Percentiles rank a stretch among this genome's conserved stretches.
phyloP scores from a whole-genome alignment of 2,888 invertebrate genomes.

The Zeuzera pyrina region DNA sequence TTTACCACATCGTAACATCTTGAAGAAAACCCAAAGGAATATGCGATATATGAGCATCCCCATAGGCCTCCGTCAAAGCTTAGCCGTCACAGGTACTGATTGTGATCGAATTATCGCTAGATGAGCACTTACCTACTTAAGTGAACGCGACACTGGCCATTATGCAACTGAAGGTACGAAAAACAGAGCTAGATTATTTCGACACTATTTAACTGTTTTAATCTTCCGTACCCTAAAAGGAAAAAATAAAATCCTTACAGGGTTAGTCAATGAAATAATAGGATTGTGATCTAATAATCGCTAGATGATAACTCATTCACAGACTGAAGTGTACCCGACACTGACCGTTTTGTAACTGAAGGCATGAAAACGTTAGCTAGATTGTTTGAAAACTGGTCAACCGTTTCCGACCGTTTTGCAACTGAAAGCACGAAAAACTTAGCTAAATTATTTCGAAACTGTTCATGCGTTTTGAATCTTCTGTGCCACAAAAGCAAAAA shows the following conservation, averaged over 20 bases:
- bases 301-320: conserved; percentile 54
- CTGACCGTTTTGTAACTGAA: conserved; percentile 27
- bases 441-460: too few relatives aligned
- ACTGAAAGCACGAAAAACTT: conserved; percentile 11
- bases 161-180: conserved; percentile 17
- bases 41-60: conserved; percentile 31
- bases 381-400: too few relatives aligned
- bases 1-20: conserved; percentile 1
- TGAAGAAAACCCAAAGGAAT: conserved; percentile 30
- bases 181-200: too few relatives aligned
- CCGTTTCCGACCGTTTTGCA: conserved; percentile 32
- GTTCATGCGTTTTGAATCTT: too few relatives aligned
- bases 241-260: too few relatives aligned
- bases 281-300: conserved; percentile 63
- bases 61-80: conserved; percentile 30
- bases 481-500: too few relatives aligned
- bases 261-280: too few relatives aligned
- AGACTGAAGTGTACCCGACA: conserved; percentile 58
- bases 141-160: conserved; percentile 48
- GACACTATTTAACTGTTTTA: too few relatives aligned
- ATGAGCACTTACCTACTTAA: conserved; percentile 61
- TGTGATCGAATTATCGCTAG: conserved; percentile 58
- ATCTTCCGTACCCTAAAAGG: too few relatives aligned
- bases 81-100: conserved; percentile 46
- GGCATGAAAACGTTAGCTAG: too few relatives aligned